Conservation (phyloP, 2,888 invertebrate genomes). For the Acronicta leporina region DNA sequence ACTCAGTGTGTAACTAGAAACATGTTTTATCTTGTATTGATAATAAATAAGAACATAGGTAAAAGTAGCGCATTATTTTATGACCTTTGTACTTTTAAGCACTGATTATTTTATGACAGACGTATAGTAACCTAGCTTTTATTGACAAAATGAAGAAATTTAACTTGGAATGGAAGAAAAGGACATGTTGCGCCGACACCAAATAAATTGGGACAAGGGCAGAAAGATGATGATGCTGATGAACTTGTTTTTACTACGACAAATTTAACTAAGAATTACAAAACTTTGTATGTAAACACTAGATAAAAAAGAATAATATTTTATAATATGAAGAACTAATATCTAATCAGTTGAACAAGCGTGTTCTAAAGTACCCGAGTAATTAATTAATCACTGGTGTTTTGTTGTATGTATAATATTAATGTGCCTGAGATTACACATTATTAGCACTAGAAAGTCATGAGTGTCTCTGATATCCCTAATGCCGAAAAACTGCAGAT, state of each 20-base stretch:
- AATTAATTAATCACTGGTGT: not conserved
- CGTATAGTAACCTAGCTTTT: constrained; percentile 24
- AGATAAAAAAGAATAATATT: constrained; percentile 20
- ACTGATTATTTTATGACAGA: constrained; percentile 9
- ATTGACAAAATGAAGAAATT: constrained; percentile 25
- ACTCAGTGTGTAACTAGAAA: constrained; percentile 4
- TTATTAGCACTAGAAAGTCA: no score
- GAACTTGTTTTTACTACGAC: constrained; percentile 12
- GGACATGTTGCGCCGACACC: no score
- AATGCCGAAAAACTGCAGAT: no score
- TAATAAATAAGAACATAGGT: constrained; percentile 2
- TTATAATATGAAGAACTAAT: constrained; percentile 21
- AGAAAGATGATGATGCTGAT: no score
- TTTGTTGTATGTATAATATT: no score
- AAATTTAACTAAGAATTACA: constrained; percentile 26
- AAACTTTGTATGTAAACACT: constrained; percentile 31
- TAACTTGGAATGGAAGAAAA: no score
- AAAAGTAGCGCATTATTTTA: not conserved
- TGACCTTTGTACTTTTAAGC: constrained; percentile 4
- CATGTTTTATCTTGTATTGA: constrained; percentile 8
- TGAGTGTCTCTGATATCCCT: no score
- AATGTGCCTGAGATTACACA: no score
- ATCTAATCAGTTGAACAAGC: constrained; percentile 15
- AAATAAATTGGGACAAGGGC: no score
- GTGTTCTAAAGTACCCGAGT: not conserved